A percentile compares a stretch with the other conserved stretches of the same genome.
phyloP scores from a whole-genome alignment of 2,888 invertebrate species.

The Campopleginae sp. region DNA sequence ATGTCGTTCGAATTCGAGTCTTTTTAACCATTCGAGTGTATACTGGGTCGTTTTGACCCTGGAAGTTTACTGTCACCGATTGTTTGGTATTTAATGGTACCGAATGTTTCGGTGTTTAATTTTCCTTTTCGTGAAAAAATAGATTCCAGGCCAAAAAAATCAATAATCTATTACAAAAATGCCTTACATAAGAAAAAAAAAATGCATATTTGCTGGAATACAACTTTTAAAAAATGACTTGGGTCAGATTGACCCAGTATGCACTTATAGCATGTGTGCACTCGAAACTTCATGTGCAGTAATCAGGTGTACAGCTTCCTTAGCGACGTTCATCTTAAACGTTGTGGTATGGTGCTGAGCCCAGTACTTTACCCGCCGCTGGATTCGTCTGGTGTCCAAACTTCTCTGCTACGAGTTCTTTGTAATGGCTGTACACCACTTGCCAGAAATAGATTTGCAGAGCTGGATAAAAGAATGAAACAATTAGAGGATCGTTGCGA shows the following conservation, averaged over 20 bases:
- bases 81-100: too few relatives aligned
- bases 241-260: too few relatives aligned
- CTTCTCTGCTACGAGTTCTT: slow-evolving; percentile 40
- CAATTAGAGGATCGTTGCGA: background rate
- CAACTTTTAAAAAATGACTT: too few relatives aligned
- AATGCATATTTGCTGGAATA: too few relatives aligned
- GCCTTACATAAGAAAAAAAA: too few relatives aligned
- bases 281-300: background rate
- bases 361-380: background rate
- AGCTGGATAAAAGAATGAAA: slow-evolving; percentile 17
- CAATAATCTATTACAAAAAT: too few relatives aligned
- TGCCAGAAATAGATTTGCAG: slow-evolving; percentile 54
- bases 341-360: slow-evolving; percentile 11
- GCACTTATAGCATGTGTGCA: too few relatives aligned
- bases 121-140: too few relatives aligned
- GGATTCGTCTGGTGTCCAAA: slow-evolving; percentile 24
- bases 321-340: slow-evolving; percentile 4
- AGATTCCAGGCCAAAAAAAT: too few relatives aligned
- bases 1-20: background rate
- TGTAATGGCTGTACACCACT: slow-evolving; percentile 58
- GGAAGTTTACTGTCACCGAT: too few relatives aligned
- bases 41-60: too few relatives aligned
- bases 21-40: background rate
- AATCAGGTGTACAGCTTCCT: background rate
- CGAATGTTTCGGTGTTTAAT: too few relatives aligned